These are phyloP conservation scores for Anser cygnoides DNA, from an alignment of 2,113 vertebrate genomes.

Conservation along the genomic window DNA sequence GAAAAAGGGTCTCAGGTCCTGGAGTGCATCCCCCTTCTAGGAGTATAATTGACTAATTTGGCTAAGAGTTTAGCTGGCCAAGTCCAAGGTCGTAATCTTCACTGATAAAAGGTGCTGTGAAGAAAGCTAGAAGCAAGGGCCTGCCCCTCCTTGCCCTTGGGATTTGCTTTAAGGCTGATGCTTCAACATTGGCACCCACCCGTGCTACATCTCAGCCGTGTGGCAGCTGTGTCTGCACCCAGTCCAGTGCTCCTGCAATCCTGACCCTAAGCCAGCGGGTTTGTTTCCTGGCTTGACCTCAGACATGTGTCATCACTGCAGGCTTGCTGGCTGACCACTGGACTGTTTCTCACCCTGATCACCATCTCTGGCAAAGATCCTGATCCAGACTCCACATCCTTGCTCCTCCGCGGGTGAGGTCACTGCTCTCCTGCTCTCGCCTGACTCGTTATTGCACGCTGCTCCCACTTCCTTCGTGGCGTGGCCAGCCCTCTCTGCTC, in stretches of 20 bases:
- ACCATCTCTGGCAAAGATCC: neutral
- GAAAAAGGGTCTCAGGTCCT: neutral
- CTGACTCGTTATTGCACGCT: neutral
- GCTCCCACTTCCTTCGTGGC: neutral
- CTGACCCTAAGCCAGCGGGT: neutral
- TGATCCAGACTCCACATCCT: neutral
- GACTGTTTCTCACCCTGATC: neutral
- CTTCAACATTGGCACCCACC: neutral
- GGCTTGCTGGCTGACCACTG: neutral
- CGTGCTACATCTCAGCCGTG: neutral
- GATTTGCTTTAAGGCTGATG: neutral
- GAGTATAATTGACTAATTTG: neutral
- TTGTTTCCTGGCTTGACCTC: neutral
- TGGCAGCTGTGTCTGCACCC: neutral
- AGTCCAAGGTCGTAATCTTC: neutral
- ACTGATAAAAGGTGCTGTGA: neutral
- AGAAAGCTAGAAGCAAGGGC: neutral
- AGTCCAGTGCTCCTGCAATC: rapidly evolving
- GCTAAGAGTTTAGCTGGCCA: neutral
- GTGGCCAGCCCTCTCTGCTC: neutral
- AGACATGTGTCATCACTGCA: neutral
- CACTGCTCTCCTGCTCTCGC: neutral
- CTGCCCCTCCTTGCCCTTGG: neutral
- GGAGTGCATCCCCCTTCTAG: neutral
- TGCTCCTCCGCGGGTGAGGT: neutral